These are phyloP conservation scores for Eulacestoma nigropectus DNA, from an alignment of 2,113 vertebrate genomes.

Conservation along the genomic window DNA sequence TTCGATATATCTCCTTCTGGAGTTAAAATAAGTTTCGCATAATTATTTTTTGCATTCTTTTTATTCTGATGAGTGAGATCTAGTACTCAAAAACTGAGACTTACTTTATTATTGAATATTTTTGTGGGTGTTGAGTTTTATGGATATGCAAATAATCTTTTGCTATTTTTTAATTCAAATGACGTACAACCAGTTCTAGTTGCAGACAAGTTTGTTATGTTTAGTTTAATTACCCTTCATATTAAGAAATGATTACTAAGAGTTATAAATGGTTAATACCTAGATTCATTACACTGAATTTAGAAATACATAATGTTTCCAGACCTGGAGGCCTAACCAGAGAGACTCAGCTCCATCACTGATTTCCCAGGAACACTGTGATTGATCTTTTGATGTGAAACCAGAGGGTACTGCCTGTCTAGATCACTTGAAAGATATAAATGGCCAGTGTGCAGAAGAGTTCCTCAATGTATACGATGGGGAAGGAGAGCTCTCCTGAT, in stretches of 20 bases:
- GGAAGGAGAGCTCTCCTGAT: neutral
- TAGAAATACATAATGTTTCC: neutral
- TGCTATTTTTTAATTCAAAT: constrained; percentile 23
- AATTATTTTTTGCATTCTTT: neutral
- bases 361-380: neutral
- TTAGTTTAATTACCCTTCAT: constrained; percentile 23
- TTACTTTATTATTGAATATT: neutral
- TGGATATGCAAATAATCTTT: neutral
- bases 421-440: neutral
- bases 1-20: neutral
- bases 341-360: neutral
- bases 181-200: neutral
- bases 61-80: neutral
- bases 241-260: neutral
- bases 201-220: neutral
- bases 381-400: constrained; percentile 9
- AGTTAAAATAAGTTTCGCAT: neutral
- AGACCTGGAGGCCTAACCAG: neutral
- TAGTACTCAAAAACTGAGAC: neutral
- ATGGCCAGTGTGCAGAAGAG: neutral
- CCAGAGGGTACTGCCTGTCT: neutral
- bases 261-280: neutral
- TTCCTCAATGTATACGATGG: neutral
- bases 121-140: neutral
- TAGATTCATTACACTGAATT: neutral